Base-by-base conservation (phyloP, 2,888 invertebrate species). In the Rhagonycha lutea region DNA sequence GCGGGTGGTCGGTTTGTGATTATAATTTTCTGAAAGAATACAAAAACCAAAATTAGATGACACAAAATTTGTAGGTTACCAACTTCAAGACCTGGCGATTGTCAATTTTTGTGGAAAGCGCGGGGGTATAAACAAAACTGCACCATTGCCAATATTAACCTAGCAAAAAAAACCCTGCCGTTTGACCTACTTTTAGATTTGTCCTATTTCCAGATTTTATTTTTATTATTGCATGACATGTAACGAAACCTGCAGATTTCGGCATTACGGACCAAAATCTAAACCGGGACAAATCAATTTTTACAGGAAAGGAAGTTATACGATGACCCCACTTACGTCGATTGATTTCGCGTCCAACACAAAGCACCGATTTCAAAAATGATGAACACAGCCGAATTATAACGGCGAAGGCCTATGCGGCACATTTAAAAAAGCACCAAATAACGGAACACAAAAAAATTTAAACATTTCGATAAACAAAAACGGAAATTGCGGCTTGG, bases 161-260 rank as follows among this genome's bases (percentile, higher is more conserved):
- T 68, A 68, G 68, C 62, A n/a, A 68, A 72, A 69, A 76, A 73
- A 69, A 71, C 76, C 76, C 76, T 29, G 65, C 12, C 29, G 23
- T 73, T 74, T 76, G 76, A 76, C 76, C 76, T 73, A 76, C 70
- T 73, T 76, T 71, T 69, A 29, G 73, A 62, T 23, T n/a, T 76
- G 76, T 70, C 76, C 76, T 76, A 76, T 73, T 76, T 76, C 72
- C 70, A 76, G 76, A 68, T 61, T 61, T 47, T 61, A 47, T 61
- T 69, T 69, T 23, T 47, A 69, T 60, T 69, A 47, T 47, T 29
- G 14, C 14, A 32, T 23, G 14, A 23, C 14, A 69, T 47, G 69
- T n/a, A 69, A 23, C 47, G 47, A 32, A 69, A 29, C 9, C 28
- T 14, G 28, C 12, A 14, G 14, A 24, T 67, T 24, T 67, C 28